Conservation (phyloP, 35 echinoderm and acorn worm species). For the Lytechinus variegatus region DNA sequence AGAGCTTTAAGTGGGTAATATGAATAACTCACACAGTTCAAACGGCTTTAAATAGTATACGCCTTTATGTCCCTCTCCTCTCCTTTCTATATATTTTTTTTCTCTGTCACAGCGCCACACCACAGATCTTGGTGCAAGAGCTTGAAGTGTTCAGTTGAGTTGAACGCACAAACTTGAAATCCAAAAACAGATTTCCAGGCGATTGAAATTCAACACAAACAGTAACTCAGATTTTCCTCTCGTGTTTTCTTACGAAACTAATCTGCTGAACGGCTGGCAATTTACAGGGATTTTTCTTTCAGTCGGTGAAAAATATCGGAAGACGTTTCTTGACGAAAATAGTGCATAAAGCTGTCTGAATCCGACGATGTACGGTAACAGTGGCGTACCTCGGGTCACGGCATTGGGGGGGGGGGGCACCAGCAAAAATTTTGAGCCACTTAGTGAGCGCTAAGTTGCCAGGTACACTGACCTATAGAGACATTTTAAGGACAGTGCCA, state of each 20-base stretch:
- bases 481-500: too few relatives aligned
- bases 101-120: background rate
- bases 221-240: background rate
- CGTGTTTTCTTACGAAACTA: background rate
- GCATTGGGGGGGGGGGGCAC: too few relatives aligned
- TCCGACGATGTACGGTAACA: too few relatives aligned
- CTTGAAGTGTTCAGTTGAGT: background rate
- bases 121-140: background rate
- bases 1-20: constrained; percentile 3
- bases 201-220: background rate
- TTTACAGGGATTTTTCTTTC: background rate
- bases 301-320: background rate
- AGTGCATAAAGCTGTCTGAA: background rate
- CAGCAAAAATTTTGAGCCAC: background rate
- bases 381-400: too few relatives aligned
- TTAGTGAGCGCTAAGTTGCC: too few relatives aligned
- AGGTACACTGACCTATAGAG: too few relatives aligned
- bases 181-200: background rate
- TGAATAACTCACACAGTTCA: constrained; percentile 12
- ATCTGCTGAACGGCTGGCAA: constrained; percentile 8
- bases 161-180: background rate
- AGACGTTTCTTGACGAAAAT: background rate
- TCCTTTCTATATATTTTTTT: background rate
- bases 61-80: background rate
- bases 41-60: background rate